Percentiles rank a stretch among this genome's conserved stretches.
These are phyloP conservation scores for Valencia hispanica DNA, from an alignment of 2,797 vertebrate species.

Conservation along the genomic window DNA sequence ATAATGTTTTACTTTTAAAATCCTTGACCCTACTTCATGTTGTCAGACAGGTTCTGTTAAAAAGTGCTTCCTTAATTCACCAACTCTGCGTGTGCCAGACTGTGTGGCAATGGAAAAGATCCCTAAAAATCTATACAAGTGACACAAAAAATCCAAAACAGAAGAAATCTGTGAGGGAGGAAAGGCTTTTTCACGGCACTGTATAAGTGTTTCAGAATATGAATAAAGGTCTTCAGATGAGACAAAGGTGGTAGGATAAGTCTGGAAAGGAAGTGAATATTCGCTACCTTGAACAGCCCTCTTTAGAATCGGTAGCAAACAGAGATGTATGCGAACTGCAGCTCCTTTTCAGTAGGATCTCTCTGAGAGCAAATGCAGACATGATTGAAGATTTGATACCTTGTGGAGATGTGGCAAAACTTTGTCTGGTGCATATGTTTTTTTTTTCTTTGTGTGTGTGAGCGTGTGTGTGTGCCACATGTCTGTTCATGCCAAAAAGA, in stretches of 20 bases:
- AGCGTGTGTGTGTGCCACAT: neutral
- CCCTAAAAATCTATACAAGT: neutral
- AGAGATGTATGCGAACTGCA: neutral
- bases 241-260: conserved; percentile 41
- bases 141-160: neutral
- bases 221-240: conserved; percentile 10
- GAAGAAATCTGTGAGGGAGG: neutral
- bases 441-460: too few relatives aligned
- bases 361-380: neutral
- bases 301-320: conserved; percentile 8
- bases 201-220: neutral
- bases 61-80: neutral
- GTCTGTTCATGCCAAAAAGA: neutral
- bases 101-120: neutral
- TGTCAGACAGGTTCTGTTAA: neutral
- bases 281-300: conserved; percentile 1
- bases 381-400: conserved; percentile 17
- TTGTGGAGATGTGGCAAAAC: conserved; percentile 17
- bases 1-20: neutral
- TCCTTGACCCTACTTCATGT: neutral
- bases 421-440: neutral
- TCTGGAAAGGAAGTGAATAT: conserved; percentile 25
- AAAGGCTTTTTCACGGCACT: neutral
- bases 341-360: neutral
- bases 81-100: neutral